Base-by-base conservation (phyloP, 2,113 vertebrate genomes). In the Nycticorax nycticorax region DNA sequence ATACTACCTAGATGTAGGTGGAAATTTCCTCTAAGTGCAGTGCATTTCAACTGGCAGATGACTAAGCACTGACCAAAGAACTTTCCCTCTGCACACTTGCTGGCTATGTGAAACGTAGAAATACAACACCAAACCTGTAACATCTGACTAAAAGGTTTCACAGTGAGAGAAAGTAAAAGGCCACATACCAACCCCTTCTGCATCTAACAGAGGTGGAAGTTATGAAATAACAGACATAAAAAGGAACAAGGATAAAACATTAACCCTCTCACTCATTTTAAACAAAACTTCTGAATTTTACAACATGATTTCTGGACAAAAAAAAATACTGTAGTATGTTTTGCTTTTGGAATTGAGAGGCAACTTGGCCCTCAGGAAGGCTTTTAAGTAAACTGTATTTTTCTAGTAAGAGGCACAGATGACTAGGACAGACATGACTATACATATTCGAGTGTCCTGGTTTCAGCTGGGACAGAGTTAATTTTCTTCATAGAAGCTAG, bases 361-460 rank as follows among this genome's bases (percentile, higher is more conserved):
- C 20, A 80, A 66, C 5, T 48, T 68, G 39, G 26, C 21, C 35
- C 27, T 66, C 55, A 69, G 30, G 3, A 43, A 14, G 24, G 63
- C 41, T 71, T 94, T 66, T 14, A 87, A 80, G 64, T 52, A 77
- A 89, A 64, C 10, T 47, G 5, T 14, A 32, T 41, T 92, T 88
- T 92, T 85, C 39, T 66, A 55, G 1, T 30, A 79, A n/a, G 41
- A 75, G 26, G 66, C 28, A 85, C 14, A 39, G 48, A 60, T 47
- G 17, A 47, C 43, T 43, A 78, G 13, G 59, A 74, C 13, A 72
- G 56, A 75, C 19, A 23, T 33, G 41, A 24, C n/a, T 55, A 45
- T 26, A 59, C 37, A 48, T 26, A 64, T 17, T 45, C 0, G 0
- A n/a, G n/a, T n/a, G n/a, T n/a, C n/a, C n/a, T n/a, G n/a, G n/a